Evolutionary conservation across 2,797 vertebrate species (phyloP), one percentile per base, ranked within the genome.

Genomic region (Acanthurus lineatus): DNA sequence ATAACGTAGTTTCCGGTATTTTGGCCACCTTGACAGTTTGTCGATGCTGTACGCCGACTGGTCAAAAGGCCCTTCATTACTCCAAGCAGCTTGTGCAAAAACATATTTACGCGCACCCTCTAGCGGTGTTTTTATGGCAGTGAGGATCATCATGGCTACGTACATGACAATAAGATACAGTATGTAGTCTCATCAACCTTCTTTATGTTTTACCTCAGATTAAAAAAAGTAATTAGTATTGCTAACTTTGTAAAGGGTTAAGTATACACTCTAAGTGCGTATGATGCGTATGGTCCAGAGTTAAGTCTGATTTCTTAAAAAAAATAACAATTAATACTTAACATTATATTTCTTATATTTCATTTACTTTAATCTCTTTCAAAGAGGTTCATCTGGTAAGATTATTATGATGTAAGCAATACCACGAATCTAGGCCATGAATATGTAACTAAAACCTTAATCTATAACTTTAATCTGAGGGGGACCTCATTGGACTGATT

Each of bases 71-170:
- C 83, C 60, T 51, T 84, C 76, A 69, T 57, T 73, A 42, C 32
- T 59, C 32, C 10, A 2, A 22, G 40, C 68, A 70, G 49, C 25
- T 71, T 79, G 47, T 64, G 63, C 76, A 77, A 88, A 90, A 80
- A 62, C 14, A 19, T 8, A 52, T 75, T 79, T 82, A n/a, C 44
- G 67, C 80, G 81, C 86, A 84, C 73, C 90, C 88, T 86, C 94
- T 95, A 89, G 84, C 53, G 85, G 72, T 60, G 5, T 16, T 4
- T 64, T 56, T 32, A 7, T 2, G 28, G 35, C 16, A 79, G 70
- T 78, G 77, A 3, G 5, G 28, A 61, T 12, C 15, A 19, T 28
- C 1, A 1, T 14, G 3, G 9, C 40, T 45, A 45, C 14, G 17
- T 59, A 49, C 20, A 10, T 59, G 20, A 76, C 52, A n/a, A 3